Evolutionary conservation across 1,140 invertebrate genomes (phyloP), one percentile per base, ranked within the genome.

Genomic region (Drosophila guanche): DNA sequence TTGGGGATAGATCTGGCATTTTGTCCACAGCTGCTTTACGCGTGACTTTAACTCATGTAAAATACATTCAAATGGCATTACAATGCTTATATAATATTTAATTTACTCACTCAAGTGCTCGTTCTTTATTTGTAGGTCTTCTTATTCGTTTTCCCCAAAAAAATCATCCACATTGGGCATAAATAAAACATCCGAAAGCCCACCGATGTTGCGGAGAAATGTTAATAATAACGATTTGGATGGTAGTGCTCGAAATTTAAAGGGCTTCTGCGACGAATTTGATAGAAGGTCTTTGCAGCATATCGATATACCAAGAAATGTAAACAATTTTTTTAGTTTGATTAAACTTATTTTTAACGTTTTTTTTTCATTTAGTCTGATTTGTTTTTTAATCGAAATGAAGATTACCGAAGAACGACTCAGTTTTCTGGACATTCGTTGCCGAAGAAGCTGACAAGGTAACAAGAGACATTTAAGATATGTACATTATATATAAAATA

Each of bases 151-250:
- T 70, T 77, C 78, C 14, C 91, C 89, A 48, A 91, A 91, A 40
- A 91, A 86, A 58, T 91, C 90, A 6, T 91, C 91, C 5, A 90
- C 90, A 40, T 68, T 91, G 42, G 91, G 91, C 1, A 90, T 91
- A 45, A 91, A 91, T 47, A 91, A 91, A 81, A 91, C 91, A 60
- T 91, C 91, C 27, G 91, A 91, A 52, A 91, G 90, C 55, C 91
- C 91, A 41, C 90, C 90, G 8, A 59, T 72, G 25, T 41, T 91
- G 2, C 69, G 90, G 7, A 57, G 79, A 16, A 55, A 48, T 54
- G 48, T 74, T 51, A 63, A 52, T 20, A 63, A 59, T 47, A 74
- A 57, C 8, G 29, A 27, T 7, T 41, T 37, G 27, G 37, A 52
- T 41, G 2, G 41, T 40, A 25, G 2, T 53, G 41, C 50, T 40